Evolutionary conservation across 53 echinoderm and acorn worm species (phyloP), one percentile per base, ranked within the genome.

Genomic region (Antedon mediterranea): DNA sequence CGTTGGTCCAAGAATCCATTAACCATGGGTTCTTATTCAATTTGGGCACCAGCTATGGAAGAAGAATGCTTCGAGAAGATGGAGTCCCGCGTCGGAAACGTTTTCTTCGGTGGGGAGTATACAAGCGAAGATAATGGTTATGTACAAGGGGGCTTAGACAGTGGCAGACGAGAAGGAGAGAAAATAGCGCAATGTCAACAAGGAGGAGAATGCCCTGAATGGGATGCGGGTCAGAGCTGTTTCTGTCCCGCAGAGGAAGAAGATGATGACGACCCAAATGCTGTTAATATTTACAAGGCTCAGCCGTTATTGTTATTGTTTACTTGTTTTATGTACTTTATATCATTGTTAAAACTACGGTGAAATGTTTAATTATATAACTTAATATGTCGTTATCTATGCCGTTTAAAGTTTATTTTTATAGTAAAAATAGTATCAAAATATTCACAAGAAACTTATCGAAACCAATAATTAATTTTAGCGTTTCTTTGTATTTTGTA

Each of bases 61-160:
- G n/a, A 28, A 0, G 72, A 80, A 3, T 83, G 83, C 70, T 77
- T 32, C 20, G 57, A 57, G 2, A 79, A 77, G 72, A 34, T 88
- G 31, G 33, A 72, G 31, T 74, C 84, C 42, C 71, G 80, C 20
- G 81, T 88, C 3, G 83, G 75, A 0, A 83, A 76, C 0, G 7
- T 87, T 13, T 83, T 79, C 73, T 87, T 87, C 57, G 88, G 84
- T 20, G 88, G 88, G 6, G 88, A 88, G 76, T 80, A 77, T 28
- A 87, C 87, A 28, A 71, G 79, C 42, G 42, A 34, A 4, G 79
- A 75, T 29, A 34, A 80, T 30, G 87, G 87, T 30, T 87, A 87
- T 29, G 57, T 87, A 0, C 43, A 75, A 15, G 87, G 75, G 9
- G 87, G 30, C 0, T 70, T 87, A 3, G 32, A 71, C 4, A 80